phyloP scores from a whole-genome alignment of 1,140 invertebrate species.

The Gryllus bimaculatus region DNA sequence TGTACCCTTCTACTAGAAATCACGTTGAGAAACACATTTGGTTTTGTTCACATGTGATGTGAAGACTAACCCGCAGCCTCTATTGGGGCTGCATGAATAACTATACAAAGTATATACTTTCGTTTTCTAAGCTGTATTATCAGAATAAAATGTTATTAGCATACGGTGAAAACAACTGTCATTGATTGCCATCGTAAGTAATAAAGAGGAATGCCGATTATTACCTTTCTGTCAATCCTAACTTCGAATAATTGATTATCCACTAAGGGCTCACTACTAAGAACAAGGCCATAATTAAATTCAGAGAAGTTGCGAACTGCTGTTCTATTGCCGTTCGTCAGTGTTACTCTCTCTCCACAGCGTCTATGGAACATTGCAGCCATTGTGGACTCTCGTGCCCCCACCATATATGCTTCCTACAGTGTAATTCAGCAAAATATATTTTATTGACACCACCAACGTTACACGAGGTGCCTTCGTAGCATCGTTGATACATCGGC shows the following conservation, averaged over 20 bases:
- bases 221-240: conserved; percentile 78
- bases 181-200: neutral
- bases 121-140: neutral
- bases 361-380: conserved; percentile 59
- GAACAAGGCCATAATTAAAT: conserved; percentile 78
- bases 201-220: conserved; percentile 11
- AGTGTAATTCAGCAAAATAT: too few species aligned
- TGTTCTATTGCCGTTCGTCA: conserved; percentile 71
- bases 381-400: conserved; percentile 12
- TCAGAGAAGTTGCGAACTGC: conserved; percentile 66
- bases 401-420: neutral
- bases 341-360: conserved; percentile 67
- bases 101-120: neutral
- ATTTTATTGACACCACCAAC: too few species aligned
- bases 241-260: conserved; percentile 84
- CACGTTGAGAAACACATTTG: too few species aligned
- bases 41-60: too few species aligned
- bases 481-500: too few species aligned
- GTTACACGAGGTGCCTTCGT: too few species aligned
- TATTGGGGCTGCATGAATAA: neutral
- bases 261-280: conserved; percentile 67
- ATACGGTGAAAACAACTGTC: neutral
- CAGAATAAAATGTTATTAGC: neutral
- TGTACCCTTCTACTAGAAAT: too few species aligned
- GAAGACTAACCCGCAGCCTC: too few species aligned